Evolutionary conservation across 1,140 invertebrate species (phyloP).

Genomic region (Drosophila kanapiae): DNA sequence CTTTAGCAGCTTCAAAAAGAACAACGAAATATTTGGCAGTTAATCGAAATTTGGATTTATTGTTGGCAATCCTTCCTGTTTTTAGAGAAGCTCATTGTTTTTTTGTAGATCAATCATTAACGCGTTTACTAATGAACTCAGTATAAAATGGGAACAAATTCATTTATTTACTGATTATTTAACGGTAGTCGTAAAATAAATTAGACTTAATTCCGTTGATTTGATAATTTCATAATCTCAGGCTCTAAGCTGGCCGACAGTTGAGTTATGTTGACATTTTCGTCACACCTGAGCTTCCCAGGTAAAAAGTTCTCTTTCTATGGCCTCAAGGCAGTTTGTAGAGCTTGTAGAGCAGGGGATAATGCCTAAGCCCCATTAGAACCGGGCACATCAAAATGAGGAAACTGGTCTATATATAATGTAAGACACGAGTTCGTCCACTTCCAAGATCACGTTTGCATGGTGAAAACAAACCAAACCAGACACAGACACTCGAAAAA

Average conservation of each 20-base stretch:
- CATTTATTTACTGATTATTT: neutral
- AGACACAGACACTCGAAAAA: conserved; percentile 44
- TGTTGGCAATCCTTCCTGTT: conserved; percentile 1
- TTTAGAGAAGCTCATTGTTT: neutral
- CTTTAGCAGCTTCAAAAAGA: conserved; percentile 20
- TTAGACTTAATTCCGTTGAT: conserved; percentile 18
- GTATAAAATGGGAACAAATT: neutral
- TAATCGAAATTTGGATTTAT: conserved; percentile 10
- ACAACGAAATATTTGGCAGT: conserved; percentile 11
- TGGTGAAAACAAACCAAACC: conserved; percentile 72
- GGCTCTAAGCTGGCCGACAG: conserved; percentile 3
- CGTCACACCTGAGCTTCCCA: conserved; percentile 42
- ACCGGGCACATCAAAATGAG: conserved; percentile 59
- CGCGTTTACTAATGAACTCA: neutral
- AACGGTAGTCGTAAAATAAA: neutral
- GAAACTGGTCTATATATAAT: conserved; percentile 70
- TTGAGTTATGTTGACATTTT: conserved; percentile 31
- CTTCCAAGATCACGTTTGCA: conserved; percentile 59
- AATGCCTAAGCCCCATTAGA: conserved; percentile 49
- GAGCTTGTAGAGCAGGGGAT: conserved; percentile 26
- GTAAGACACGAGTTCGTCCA: conserved; percentile 66
- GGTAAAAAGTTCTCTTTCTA: conserved; percentile 21
- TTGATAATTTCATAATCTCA: conserved; percentile 32
- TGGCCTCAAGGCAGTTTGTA: conserved; percentile 31
- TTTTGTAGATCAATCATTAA: neutral